Base-by-base conservation (phyloP, 2,888 invertebrate genomes). In the Ligdia adustata region DNA sequence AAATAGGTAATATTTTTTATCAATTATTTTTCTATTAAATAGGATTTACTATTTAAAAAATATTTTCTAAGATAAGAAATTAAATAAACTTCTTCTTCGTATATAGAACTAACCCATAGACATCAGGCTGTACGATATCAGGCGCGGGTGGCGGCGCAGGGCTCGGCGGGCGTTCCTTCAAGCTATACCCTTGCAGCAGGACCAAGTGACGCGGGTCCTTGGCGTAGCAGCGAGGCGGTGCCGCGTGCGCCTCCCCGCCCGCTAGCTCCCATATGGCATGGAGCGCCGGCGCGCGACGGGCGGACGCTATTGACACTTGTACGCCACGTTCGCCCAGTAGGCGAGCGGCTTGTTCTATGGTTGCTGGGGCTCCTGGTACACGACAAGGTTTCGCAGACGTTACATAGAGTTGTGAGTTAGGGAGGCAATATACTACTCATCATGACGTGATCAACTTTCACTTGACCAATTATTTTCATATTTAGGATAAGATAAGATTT, bases 181-280 rank as follows among this genome's bases (percentile, higher is more conserved):
- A 62, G 89, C 94, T 93, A 81, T 92, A 95, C 1, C 95, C 96
- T 61, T 94, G 93, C 0, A 96, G 84, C 3, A 97, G 80, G 3
- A 97, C 96, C 37, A 97, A 84, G 79, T 97, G 97, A 0, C 96
- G 90, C 0, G 95, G 94, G 74, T 97, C 96, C 87, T 97, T 96
- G 0, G 98, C 97, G 75, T 97, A 98, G 78, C 98, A 98, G 77
- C 98, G 96, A 7, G 94, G 95, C 63, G 95, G 94, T 0, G 95
- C 94, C 0, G 94, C 91, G 34, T 92, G 93, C 38, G 96, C 87
- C 78, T 97, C 97, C 0, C 97, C 97, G 4, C 97, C 97, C 1
- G 97, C 96, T 75, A 96, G 96, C 76, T 98, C 97, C 82, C 96
- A 98, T 3, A 98, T 83, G 69, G 96, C 95, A 62, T 95, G 95